These are phyloP conservation scores for Morone chrysops DNA, from an alignment of 2,113 vertebrate genomes.

Conservation along the genomic window DNA sequence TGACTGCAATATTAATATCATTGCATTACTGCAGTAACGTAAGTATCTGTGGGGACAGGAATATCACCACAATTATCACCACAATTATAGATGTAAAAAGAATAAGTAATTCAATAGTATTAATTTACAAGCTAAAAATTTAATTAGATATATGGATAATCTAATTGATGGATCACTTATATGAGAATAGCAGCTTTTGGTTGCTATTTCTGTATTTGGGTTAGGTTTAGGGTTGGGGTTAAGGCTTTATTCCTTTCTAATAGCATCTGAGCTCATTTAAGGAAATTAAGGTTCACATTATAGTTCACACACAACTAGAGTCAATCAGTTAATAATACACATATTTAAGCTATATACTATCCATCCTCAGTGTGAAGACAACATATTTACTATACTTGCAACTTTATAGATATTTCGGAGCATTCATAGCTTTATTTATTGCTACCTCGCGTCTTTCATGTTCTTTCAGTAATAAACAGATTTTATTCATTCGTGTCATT, in stretches of 20 bases:
- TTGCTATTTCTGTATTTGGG: too few relatives aligned
- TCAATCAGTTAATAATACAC: not conserved
- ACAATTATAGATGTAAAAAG: slow-evolving; percentile 3
- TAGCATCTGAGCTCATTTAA: not conserved
- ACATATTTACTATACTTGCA: slow-evolving; percentile 18
- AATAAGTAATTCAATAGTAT: not conserved
- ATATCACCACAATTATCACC: not conserved
- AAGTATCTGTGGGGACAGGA: not conserved
- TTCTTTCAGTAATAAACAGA: not conserved
- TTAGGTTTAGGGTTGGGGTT: too few relatives aligned
- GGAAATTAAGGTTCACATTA: not conserved
- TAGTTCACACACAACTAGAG: not conserved
- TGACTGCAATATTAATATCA: slow-evolving; percentile 40
- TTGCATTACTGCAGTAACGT: slow-evolving; percentile 25
- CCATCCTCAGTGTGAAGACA: not conserved
- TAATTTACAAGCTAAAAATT: not conserved
- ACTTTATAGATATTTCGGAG: not conserved
- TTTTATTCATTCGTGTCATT: slow-evolving; percentile 5
- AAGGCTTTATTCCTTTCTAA: not conserved
- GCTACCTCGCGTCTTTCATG: not conserved
- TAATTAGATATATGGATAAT: not conserved
- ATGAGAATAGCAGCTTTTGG: not conserved
- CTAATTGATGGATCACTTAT: not conserved
- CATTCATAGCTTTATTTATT: slow-evolving; percentile 3
- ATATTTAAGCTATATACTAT: not conserved